A percentile compares a stretch with the other conserved stretches of the same genome.
Conservation (phyloP, 2,797 vertebrate genomes). For the Anabacerthia variegaticeps region DNA sequence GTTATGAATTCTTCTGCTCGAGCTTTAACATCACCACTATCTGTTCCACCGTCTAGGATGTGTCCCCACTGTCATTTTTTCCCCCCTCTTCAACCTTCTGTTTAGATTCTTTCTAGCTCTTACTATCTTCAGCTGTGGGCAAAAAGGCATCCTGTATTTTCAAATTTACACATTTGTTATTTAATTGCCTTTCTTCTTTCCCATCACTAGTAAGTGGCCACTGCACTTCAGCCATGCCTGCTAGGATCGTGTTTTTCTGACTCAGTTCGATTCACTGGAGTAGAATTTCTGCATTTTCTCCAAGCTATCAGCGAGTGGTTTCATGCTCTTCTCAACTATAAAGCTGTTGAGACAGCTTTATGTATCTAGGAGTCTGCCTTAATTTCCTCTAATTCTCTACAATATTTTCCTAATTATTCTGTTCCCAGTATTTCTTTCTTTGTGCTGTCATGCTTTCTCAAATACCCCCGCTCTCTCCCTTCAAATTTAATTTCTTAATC, state of each 20-base stretch:
- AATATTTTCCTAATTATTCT: neutral
- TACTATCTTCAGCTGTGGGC: neutral
- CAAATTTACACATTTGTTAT: neutral
- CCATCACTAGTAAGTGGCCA: neutral
- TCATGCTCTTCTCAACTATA: neutral
- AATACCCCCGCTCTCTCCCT: neutral
- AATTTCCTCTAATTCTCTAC: neutral
- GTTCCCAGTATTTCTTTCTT: neutral
- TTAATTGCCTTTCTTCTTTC: neutral
- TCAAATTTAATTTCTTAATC: conserved; percentile 23
- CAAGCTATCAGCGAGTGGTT: neutral
- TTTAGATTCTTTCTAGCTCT: neutral
- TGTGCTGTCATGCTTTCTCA: neutral
- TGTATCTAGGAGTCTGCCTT: neutral
- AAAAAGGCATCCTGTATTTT: neutral
- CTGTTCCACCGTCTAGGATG: neutral
- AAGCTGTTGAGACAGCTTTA: neutral
- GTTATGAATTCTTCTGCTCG: neutral
- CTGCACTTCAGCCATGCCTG: neutral
- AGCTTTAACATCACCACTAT: neutral
- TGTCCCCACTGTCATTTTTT: neutral
- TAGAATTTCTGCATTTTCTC: neutral
- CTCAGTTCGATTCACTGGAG: neutral
- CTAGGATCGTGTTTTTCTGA: neutral
- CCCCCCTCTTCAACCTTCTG: neutral